Evolutionary conservation across 2,888 invertebrate genomes (phyloP), one percentile per base, ranked within the genome.

Genomic region (Seira musarum): DNA sequence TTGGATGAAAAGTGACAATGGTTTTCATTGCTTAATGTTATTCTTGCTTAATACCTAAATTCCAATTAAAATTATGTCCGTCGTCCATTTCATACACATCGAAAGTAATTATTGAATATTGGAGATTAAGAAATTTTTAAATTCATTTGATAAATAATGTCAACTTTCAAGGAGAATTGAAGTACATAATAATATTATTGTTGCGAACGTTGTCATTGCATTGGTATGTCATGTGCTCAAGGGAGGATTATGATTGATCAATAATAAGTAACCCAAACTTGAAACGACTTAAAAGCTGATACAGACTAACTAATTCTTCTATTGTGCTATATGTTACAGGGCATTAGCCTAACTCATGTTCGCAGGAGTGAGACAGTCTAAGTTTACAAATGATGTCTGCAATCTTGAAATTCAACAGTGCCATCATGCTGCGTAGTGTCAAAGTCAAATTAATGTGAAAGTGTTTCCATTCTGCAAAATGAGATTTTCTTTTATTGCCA

Each of bases 371-470:
- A n/a, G n/a, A n/a, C n/a, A 40, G 13, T 40, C 6, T 40, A 40
- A 13, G 40, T 40, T 8, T 13, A 40, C 6, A 40, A 13, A 40
- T 40, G 6, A 40, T 40, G 13, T 40, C 40, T 13, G 5, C 40
- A 8, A 5, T 5, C 13, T 13, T 40, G 13, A 40, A 40, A 13
- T 40, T 40, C 6, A 40, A 40, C 5, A 40, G 40, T 5, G 40
- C n/a, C n/a, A 46, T 25, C 60, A 64, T 25, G 46, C 64, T 64
- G n/a, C n/a, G n/a, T n/a, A n/a, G 69, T 64, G 69, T 69, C 64
- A 40, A 40, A 40, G 40, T 40, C 40, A 53, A 76, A 76, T 76
- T 69, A 64, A 46, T 25, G 75, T 69, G 76, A 76, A 76, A 76
- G 76, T 76, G 76, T 67, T 76, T 63, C 64, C 69, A 76, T 76